These are phyloP conservation scores for Ochlodes sylvanus DNA, from an alignment of 2,888 invertebrate genomes.

Conservation along the genomic window DNA sequence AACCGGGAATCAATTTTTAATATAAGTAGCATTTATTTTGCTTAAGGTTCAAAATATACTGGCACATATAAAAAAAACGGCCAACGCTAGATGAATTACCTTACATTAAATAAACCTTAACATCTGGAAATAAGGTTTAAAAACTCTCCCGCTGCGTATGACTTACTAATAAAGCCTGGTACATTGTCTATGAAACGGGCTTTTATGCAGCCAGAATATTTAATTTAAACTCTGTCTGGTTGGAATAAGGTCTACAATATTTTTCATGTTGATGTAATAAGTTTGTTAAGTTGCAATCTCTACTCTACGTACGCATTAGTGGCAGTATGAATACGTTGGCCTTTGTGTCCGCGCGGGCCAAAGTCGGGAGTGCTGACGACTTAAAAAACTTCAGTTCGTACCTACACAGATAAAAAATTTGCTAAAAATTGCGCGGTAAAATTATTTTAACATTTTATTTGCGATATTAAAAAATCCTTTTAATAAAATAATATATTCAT, in stretches of 20 bases:
- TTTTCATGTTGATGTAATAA: background rate
- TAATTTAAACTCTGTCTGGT: background rate
- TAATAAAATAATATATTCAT: no score
- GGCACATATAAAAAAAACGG: no score
- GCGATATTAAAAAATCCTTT: no score
- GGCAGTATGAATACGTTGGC: conserved; percentile 48
- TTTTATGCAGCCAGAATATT: background rate
- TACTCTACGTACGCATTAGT: conserved; percentile 32
- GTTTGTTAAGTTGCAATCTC: background rate
- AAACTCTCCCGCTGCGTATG: background rate
- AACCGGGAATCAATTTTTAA: no score
- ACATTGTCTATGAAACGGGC: background rate
- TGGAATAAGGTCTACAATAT: background rate
- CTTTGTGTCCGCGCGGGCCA: conserved; percentile 43
- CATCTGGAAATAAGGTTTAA: background rate
- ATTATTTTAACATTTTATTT: background rate
- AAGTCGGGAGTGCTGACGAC: conserved; percentile 24
- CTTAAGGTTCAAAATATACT: no score
- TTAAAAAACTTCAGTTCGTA: background rate
- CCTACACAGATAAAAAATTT: no score
- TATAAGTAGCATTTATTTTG: no score
- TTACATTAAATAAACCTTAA: background rate
- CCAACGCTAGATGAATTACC: background rate
- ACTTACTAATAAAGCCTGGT: background rate
- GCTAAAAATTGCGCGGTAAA: background rate